Conservation (phyloP, 2,888 invertebrate genomes). For the Euzetes globulus region DNA sequence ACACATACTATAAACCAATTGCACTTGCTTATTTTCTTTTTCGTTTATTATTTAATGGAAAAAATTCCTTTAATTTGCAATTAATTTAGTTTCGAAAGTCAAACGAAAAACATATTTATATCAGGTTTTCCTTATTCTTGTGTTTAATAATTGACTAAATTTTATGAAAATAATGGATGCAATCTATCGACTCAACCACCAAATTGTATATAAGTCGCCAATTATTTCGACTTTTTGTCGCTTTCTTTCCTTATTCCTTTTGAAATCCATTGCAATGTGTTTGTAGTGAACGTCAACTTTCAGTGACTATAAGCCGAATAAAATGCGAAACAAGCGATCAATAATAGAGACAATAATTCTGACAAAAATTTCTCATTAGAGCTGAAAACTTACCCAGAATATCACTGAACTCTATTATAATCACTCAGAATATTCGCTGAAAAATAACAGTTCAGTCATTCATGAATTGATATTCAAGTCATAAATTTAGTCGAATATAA, state of each 20-base stretch:
- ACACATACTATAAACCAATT: background rate
- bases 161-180: too few species aligned
- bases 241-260: background rate
- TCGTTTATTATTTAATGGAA: background rate
- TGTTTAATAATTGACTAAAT: too few species aligned
- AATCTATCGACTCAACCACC: background rate
- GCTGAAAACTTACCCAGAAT: background rate
- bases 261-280: background rate
- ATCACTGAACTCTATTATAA: background rate
- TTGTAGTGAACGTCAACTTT: background rate
- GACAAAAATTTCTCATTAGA: background rate
- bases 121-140: background rate
- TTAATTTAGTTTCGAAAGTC: background rate
- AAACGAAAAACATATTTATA: too few species aligned
- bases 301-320: background rate
- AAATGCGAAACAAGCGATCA: background rate
- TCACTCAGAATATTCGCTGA: background rate
- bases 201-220: background rate
- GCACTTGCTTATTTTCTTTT: background rate
- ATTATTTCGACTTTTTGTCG: background rate
- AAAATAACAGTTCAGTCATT: background rate
- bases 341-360: slow-evolving; percentile 3
- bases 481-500: background rate
- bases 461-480: background rate
- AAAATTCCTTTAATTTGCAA: background rate